Base-by-base conservation (phyloP, 1,140 invertebrate species). In the Hypothenemus hampei region DNA sequence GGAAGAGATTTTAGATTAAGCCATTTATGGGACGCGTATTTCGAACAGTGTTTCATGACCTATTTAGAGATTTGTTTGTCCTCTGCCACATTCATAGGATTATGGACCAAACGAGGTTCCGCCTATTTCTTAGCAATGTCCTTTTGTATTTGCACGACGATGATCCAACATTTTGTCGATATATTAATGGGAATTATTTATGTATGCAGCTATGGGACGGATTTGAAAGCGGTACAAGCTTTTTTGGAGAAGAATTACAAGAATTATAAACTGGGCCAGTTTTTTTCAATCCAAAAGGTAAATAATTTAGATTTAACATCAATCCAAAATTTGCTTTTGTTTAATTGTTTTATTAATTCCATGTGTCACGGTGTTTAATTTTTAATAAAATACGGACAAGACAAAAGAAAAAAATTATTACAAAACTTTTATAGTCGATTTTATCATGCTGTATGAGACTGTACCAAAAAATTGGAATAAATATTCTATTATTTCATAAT, bases 1-100 rank as follows among this genome's bases (percentile, higher is more conserved):
- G 45, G 45, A 33, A 31, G 45, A 47, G 45, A 47, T 35, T 47
- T 47, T 35, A 5, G 45, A 19, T 20, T 31, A 18, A 35, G 26
- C 10, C 29, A 35, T 18, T 35, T 47, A 3, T 20, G 5, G 1
- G 26, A 47, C 35, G 8, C 45, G 20, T 16, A 5, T 5, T 35
- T 19, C 7, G 45, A 47, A 47, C 26, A 47, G 35, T 4, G 31
- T 4, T 4, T 35, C 4, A 18, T 47, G 26, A 20, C 11, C 8
- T 33, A 4, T 5, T 10, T 47, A 4, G 26, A 47, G 15, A 35
- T 31, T 1, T 20, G 19, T 2, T 31, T 47, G 18, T 6, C 45
- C 11, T 33, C 35, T 19, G 45, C 45, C 7, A 29, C 26, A 47
- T 11, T 47, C 19, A 3, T 47, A 8, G 45, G 45, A 35, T 6